Conservation (phyloP, 2,888 invertebrate species). For the Napeogenes inachia region DNA sequence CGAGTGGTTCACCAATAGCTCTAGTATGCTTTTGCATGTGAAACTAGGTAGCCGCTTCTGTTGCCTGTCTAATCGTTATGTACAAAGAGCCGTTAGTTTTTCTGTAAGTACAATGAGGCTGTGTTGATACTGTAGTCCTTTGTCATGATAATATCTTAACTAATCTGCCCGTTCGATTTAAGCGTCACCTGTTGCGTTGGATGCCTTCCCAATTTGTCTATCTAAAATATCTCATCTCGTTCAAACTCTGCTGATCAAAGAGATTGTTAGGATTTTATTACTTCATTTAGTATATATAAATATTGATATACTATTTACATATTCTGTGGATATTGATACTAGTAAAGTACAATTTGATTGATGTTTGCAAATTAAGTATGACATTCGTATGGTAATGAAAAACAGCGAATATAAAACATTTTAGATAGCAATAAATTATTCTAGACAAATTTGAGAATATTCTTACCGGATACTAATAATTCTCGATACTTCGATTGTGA, state of each 20-base stretch:
- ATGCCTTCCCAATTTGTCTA: conserved; percentile 5
- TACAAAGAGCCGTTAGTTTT: conserved; percentile 17
- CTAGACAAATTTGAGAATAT: background rate
- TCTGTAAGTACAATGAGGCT: conserved; percentile 31
- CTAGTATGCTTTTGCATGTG: conserved; percentile 22
- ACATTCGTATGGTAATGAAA: too few species aligned
- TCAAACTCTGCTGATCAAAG: too few species aligned
- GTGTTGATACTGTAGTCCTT: conserved; percentile 29
- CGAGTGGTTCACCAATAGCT: conserved; percentile 25
- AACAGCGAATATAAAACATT: background rate
- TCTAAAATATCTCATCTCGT: too few species aligned
- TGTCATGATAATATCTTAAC: conserved; percentile 35
- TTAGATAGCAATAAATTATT: background rate
- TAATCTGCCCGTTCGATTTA: conserved; percentile 21
- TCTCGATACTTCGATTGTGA: background rate
- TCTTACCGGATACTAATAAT: background rate
- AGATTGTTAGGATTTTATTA: too few species aligned
- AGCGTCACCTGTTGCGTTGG: conserved; percentile 25
- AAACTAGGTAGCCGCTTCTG: conserved; percentile 20
- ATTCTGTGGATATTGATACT: too few species aligned
- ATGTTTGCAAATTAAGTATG: too few species aligned
- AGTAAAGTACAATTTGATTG: too few species aligned
- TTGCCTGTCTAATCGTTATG: conserved; percentile 22
- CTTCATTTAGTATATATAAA: too few species aligned
- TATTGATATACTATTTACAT: background rate